Percentiles rank a stretch among this genome's conserved stretches.
Evolutionary conservation across 2,113 vertebrate genomes (phyloP).

Genomic region (Smithornis capensis): DNA sequence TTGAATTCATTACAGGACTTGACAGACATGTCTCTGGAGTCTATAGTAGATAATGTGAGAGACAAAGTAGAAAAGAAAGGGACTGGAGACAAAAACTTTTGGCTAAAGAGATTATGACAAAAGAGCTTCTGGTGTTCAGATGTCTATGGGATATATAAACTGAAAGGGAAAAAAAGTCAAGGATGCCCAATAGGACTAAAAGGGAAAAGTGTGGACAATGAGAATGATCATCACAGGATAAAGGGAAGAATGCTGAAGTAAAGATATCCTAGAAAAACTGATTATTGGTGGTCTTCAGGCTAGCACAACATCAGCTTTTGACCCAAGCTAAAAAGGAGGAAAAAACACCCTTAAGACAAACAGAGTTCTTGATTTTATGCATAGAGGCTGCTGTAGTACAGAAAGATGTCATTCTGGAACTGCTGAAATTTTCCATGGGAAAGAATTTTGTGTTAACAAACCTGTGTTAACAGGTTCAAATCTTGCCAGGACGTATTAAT

Average conservation of each 20-base stretch:
- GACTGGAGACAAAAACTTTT: background rate
- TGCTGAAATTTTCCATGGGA: background rate
- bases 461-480: background rate
- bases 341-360: background rate
- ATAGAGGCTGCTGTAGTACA: background rate
- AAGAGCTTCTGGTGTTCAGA: background rate
- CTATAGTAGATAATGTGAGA: background rate
- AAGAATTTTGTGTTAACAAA: background rate
- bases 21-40: background rate
- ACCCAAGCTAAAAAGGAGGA: background rate
- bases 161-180: background rate
- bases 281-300: background rate
- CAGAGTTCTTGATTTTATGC: background rate
- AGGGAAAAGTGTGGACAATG: background rate
- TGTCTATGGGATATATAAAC: background rate
- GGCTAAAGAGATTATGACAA: background rate
- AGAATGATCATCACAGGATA: background rate
- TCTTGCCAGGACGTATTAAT: background rate
- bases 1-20: background rate
- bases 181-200: background rate
- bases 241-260: background rate
- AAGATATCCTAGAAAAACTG: background rate
- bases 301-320: background rate
- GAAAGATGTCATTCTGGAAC: background rate
- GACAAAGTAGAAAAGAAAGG: background rate